Base-by-base conservation (phyloP, 2,113 vertebrate genomes). In the Phaethon lepturus region DNA sequence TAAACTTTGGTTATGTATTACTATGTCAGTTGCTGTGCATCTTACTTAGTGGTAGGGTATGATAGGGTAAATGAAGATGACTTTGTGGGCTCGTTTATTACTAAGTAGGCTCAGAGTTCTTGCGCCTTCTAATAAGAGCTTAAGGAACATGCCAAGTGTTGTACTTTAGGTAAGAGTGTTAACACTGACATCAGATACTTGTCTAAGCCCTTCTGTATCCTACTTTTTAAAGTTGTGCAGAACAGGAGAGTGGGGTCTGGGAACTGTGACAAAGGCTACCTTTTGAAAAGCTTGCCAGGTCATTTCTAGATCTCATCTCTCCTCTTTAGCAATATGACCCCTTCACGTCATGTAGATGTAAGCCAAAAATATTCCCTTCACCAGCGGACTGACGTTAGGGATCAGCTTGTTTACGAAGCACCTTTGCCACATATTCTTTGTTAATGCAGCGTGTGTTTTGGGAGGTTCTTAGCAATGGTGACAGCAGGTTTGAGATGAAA, bases 241-340 rank as follows among this genome's bases (percentile, higher is more conserved):
- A 68, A 29, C 66, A 72, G 38, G 55, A 53, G 49, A 64, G 56
- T 31, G 49, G 31, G 45, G 3, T 73, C 72, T 92, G 71, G 58
- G 66, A 88, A 28, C 69, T 24, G 33, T 47, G 83, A 47, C 3
- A 25, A 78, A 59, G 31, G 26, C 60, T 83, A 44, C 66, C 69
- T 66, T 90, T 47, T 42, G 85, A 47, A 12, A 82, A 78, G 50
- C 88, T 85, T 93, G 89, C 89, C 79, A 74, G 71, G 50, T 80
- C 78, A 33, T 88, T 95, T 97, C 67, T 79, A 93, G 96, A 88
- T 90, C 90, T 96, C 92, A 28, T 90, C 67, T 94, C 87, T 95
- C 59, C 59, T 81, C 45, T 63, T 88, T 8, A 63, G 96, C 85
- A 95, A 88, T 45, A 62, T 90, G 96, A 93, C 63, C 84, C 85